Percentiles rank a stretch among this genome's conserved stretches.
Evolutionary conservation across 1,140 invertebrate genomes (phyloP).

Genomic region (Zeugodacus cucurbitae): DNA sequence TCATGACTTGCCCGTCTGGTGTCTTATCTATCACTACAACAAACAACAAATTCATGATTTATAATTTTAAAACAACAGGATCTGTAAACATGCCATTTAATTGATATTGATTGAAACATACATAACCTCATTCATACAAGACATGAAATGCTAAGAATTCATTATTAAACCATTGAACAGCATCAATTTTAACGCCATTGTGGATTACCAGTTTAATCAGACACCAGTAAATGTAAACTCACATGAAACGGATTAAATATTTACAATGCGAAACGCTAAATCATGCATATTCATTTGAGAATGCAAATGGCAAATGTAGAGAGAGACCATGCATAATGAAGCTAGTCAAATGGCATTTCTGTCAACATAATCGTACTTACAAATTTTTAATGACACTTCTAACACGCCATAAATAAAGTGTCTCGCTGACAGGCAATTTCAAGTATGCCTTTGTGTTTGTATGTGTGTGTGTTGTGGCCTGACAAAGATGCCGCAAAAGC

Average conservation of each 20-base stretch:
- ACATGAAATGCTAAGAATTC: no score
- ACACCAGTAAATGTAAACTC: not conserved
- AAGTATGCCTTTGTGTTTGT: not conserved
- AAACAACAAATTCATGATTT: no score
- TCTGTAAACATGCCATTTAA: no score
- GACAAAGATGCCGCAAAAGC: not conserved
- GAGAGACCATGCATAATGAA: not conserved
- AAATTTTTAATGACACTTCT: conserved; percentile 41
- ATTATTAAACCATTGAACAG: no score
- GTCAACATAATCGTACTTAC: conserved; percentile 37
- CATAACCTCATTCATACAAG: no score
- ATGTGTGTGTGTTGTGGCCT: not conserved
- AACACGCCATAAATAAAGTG: conserved; percentile 41
- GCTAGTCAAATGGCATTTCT: conserved; percentile 39
- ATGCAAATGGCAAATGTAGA: not conserved
- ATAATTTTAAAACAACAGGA: no score
- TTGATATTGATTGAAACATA: no score
- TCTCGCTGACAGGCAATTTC: conserved; percentile 38
- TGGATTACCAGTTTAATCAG: not conserved
- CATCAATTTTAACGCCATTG: not conserved
- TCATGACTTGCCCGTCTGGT: no score
- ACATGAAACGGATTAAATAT: no score
- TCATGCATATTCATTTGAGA: not conserved
- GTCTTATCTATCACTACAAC: no score
- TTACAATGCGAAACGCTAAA: no score